These are phyloP conservation scores for Phalloptychus januarius DNA, from an alignment of 2,797 vertebrate genomes.

Conservation along the genomic window DNA sequence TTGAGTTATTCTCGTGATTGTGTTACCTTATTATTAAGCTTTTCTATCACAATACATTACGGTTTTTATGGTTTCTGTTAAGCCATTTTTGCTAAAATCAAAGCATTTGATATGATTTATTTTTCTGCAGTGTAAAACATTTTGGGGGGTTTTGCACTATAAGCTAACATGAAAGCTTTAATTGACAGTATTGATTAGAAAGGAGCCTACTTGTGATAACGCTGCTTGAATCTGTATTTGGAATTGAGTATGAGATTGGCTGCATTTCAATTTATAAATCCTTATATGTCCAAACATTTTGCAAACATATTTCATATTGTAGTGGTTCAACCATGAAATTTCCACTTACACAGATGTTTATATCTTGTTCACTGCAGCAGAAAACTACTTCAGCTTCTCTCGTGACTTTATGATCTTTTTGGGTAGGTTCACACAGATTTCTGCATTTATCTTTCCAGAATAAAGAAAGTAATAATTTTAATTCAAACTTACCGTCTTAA, in stretches of 20 bases:
- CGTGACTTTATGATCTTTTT: neutral
- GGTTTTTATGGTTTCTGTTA: neutral
- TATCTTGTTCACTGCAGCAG: neutral
- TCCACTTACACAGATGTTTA: neutral
- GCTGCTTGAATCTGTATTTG: neutral
- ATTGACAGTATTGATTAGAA: neutral
- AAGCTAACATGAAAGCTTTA: neutral
- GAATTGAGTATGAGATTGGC: neutral
- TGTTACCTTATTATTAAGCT: neutral
- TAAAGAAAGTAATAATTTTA: slow-evolving; percentile 3
- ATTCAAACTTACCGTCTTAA: neutral
- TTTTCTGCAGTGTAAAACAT: neutral
- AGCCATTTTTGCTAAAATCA: neutral
- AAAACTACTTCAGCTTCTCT: neutral
- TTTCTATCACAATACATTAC: neutral
- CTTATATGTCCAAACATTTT: neutral
- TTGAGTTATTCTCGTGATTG: neutral
- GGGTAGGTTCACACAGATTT: neutral
- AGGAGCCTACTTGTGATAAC: neutral
- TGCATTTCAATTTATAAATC: neutral
- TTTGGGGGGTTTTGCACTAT: neutral
- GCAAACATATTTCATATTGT: neutral
- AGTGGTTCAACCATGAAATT: neutral
- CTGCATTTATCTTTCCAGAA: neutral
- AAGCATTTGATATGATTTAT: neutral